These are phyloP conservation scores for Hoplias malabaricus DNA, from an alignment of 2,113 vertebrate species.

Conservation along the genomic window DNA sequence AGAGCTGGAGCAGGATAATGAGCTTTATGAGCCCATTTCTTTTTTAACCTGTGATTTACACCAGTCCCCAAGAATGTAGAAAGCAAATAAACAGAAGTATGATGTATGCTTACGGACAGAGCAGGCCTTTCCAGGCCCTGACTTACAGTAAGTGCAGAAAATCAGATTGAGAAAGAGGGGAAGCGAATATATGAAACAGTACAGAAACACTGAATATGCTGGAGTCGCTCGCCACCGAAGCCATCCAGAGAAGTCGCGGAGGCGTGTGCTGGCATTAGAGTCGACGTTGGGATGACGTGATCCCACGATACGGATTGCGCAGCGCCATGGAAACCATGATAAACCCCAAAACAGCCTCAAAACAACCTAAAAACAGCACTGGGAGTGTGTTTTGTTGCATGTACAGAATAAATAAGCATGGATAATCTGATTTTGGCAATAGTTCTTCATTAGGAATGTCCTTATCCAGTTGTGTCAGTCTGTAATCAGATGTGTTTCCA, in stretches of 20 bases:
- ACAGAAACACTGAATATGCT: neutral
- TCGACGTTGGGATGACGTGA: neutral
- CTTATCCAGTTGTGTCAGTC: too few species aligned
- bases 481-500: too few species aligned
- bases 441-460: too few species aligned
- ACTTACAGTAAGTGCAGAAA: constrained; percentile 39
- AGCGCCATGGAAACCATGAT: neutral
- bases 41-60: constrained; percentile 75
- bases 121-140: constrained; percentile 8
- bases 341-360: neutral
- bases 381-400: too few species aligned
- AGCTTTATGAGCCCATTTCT: constrained; percentile 62
- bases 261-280: neutral
- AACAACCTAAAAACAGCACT: neutral
- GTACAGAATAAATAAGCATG: too few species aligned
- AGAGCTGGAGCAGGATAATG: constrained; percentile 68
- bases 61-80: constrained; percentile 69
- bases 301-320: neutral
- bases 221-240: constrained; percentile 19
- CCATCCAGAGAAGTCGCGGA: neutral
- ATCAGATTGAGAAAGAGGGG: constrained; percentile 29
- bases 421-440: too few species aligned
- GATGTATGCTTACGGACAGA: constrained; percentile 47
- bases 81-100: constrained; percentile 70
- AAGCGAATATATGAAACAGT: constrained; percentile 4